Evolutionary conservation across 2,113 vertebrate species (phyloP), one percentile per base, ranked within the genome.

Genomic region (Pseudorectes ferrugineus): DNA sequence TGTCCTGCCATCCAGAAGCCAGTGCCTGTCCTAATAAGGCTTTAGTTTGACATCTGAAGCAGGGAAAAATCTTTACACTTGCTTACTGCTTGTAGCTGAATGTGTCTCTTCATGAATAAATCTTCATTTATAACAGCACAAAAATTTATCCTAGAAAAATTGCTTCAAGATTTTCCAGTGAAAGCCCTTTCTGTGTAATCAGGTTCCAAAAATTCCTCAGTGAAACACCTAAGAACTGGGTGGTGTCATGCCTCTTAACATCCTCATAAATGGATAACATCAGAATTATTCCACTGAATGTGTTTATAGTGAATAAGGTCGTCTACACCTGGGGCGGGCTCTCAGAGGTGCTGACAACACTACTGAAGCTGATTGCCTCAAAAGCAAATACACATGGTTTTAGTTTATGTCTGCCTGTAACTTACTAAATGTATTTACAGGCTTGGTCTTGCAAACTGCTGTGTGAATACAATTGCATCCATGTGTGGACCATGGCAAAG

Each of bases 301-400:
- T 95, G 92, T 96, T 97, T 97, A 95, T 86, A 85, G 87, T 84
- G 87, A 95, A 85, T 85, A 95, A 89, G 85, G 87, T 87, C 87
- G 3, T 76, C 93, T 91, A 59, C 92, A 96, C 80, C 87, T 93
- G 84, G 73, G 91, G 90, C 66, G 0, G 78, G 63, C 59, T 87
- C 89, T 97, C 90, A 78, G 93, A 95, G 94, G 96, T 96, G 94
- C 89, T 97, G 97, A 97, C 96, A 97, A 96, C 83, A 86, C 95
- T 88, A 80, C 89, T 86, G 85, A 97, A 96, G 87, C 89, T 94
- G 96, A 96, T 93, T 95, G 91, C 92, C 83, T 96, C 92, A 94
- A 98, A 97, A 97, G 93, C 82, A 98, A 98, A 97, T 96, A 97
- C 98, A 98, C 89, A 85, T 98, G 97, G 93, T 97, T 98, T 93